Base-by-base conservation (phyloP, 2,113 vertebrate genomes). In the Numida meleagris region DNA sequence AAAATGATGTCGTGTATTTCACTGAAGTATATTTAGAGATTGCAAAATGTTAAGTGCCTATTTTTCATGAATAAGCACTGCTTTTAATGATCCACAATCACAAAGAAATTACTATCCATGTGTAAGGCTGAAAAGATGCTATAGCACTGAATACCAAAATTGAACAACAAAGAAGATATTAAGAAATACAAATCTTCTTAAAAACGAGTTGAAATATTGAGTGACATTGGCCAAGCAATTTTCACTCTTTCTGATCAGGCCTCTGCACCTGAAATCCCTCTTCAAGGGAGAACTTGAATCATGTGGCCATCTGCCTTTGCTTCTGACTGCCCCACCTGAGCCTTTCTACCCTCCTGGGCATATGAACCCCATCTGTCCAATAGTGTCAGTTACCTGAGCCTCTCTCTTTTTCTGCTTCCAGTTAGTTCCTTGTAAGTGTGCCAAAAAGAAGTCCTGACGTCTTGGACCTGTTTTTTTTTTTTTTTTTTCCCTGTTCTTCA, bases 301-400 rank as follows among this genome's bases (percentile, higher is more conserved):
- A 40, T 51, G 61, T 86, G 80, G 65, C 94, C 65, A 46, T 96
- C 70, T 90, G 90, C 55, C 75, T 88, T 89, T 70, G 48, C 82
- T 90, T 91, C 85, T 93, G 50, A 86, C 59, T 14, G 73, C 55
- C 63, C 43, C 65, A 81, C 9, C 55, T 27, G 80, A 92, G 57
- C 46, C 63, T 71, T 94, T 94, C 61, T 78, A 59, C 40, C 43
- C 86, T 95, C 80, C 61, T 92, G 94, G 86, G 82, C 88, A 68
- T 72, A 88, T 50, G 77, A 94, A 78, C 43, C 38, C 92, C 95
- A 94, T 96, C 90, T 96, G 95, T 85, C 61, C 74, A 75, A 46
- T 43, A 75, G 89, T 58, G 72, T 73, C 2, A 3, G 68, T 90
- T 92, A 96, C 94, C 51, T 80, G 90, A 88, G 76, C 72, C 61